These are phyloP conservation scores for Centruroides sculpturatus DNA, from an alignment of 1,140 invertebrate genomes.

Conservation along the genomic window DNA sequence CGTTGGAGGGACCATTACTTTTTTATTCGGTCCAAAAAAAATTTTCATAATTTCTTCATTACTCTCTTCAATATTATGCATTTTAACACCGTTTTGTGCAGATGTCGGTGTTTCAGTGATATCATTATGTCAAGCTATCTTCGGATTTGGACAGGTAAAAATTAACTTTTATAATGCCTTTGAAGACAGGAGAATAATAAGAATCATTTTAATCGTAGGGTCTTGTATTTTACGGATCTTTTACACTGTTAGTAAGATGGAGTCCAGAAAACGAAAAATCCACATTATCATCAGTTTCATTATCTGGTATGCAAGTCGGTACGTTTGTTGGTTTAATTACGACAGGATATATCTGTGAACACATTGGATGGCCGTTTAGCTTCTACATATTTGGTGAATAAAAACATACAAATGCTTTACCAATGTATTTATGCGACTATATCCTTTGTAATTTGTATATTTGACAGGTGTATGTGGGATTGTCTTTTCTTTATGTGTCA, in stretches of 20 bases:
- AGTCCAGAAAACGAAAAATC: background rate
- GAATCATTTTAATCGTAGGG: no score
- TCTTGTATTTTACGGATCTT: background rate
- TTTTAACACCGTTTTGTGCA: slow-evolving; percentile 55
- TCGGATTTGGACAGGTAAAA: slow-evolving; percentile 25
- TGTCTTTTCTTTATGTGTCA: no score
- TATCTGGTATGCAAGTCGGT: slow-evolving; percentile 2
- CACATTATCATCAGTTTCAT: background rate
- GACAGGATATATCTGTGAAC: slow-evolving; percentile 5
- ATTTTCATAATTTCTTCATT: slow-evolving; percentile 68
- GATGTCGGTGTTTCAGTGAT: slow-evolving; percentile 25
- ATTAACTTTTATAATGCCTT: no score
- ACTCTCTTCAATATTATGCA: slow-evolving; percentile 60
- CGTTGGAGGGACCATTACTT: slow-evolving; percentile 58
- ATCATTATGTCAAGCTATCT: slow-evolving; percentile 26
- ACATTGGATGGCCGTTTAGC: slow-evolving; percentile 10
- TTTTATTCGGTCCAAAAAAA: slow-evolving; percentile 63
- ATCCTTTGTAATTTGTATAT: background rate
- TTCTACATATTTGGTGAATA: slow-evolving; percentile 13
- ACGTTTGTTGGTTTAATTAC: slow-evolving; percentile 6
- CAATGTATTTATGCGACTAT: no score
- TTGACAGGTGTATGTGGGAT: no score
- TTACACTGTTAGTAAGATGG: background rate
- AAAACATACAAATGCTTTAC: no score
- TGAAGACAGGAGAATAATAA: no score